phyloP scores from a whole-genome alignment of 2,888 invertebrate species.

The Priocnemis perturbator region DNA sequence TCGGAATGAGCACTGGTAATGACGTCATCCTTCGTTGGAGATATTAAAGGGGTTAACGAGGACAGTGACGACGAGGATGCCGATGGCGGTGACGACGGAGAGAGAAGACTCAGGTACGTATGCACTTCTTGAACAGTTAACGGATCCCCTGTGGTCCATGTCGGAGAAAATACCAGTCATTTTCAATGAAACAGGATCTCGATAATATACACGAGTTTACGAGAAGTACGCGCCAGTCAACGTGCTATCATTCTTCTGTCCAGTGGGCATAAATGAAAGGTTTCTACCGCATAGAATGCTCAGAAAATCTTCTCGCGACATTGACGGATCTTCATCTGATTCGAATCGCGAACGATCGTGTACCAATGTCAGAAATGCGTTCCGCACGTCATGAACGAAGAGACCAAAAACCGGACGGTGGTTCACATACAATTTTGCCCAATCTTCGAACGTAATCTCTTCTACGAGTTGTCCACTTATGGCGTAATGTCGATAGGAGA shows the following conservation, averaged over 20 bases:
- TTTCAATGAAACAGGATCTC: too few relatives aligned
- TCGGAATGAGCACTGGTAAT: too few relatives aligned
- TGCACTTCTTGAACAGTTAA: slow-evolving; percentile 53
- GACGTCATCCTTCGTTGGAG: too few relatives aligned
- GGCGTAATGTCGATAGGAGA: slow-evolving; percentile 77
- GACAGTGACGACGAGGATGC: too few relatives aligned
- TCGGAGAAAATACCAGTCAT: neutral
- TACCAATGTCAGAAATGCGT: slow-evolving; percentile 73
- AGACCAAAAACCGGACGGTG: slow-evolving; percentile 81
- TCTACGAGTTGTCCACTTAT: slow-evolving; percentile 73
- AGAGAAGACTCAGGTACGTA: slow-evolving; percentile 44
- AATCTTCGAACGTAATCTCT: slow-evolving; percentile 81
- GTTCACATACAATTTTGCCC: slow-evolving; percentile 81
- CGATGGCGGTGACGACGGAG: too few relatives aligned
- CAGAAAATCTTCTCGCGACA: slow-evolving; percentile 75
- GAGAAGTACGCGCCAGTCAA: neutral
- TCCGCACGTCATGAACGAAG: slow-evolving; percentile 73
- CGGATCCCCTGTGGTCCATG: slow-evolving; percentile 53
- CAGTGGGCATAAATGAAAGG: too few relatives aligned
- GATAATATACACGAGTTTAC: too few relatives aligned
- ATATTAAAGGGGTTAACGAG: too few relatives aligned
- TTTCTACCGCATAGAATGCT: slow-evolving; percentile 72
- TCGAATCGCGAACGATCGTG: too few relatives aligned
- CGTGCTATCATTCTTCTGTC: slow-evolving; percentile 38
- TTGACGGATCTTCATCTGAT: slow-evolving; percentile 52